Evolutionary conservation across 2,113 vertebrate genomes (phyloP), one percentile per base, ranked within the genome.

Genomic region (Meles meles): DNA sequence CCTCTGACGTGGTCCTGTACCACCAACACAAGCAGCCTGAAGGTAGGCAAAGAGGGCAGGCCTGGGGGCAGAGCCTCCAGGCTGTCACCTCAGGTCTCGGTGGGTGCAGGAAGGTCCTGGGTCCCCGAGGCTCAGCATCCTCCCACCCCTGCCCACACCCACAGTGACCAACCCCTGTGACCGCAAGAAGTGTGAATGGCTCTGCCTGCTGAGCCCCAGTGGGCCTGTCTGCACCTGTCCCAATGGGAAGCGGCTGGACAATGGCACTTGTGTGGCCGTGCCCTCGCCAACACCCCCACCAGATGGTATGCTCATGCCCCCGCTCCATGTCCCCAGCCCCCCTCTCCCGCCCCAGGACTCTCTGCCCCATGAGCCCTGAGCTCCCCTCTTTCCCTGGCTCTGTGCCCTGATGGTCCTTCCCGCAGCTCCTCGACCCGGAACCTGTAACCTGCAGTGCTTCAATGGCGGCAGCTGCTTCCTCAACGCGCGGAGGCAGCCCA

Each of bases 11-110:
- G 0, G 99, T 99, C 67, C 99, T 99, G 2, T 99, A 99, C 98
- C 99, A 99, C 98, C 99, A 99, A 96, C 99, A 99, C 98, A 99
- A 99, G 97, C 99, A 99, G 96, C 99, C 99, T 0, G 99, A 99
- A 97, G 99, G 99, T 99, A 89, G 4, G 99, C 97, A 3, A 0
- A 4, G 14, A 9, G 34, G 8, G 29, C 2, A 12, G 74, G 69
- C 37, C 76, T 1, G 2, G 13, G 47, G 76, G 14, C 7, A 2
- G 57, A 8, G 77, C 80, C 85, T 91, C 72, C 7, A 15, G 13
- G 76, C 63, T 77, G 12, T 7, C 31, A 34, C 69, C 94, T 69
- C 29, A 0, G 59, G 27, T 29, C 47, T 81, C 37, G 39, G 42
- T 0, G 37, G 52, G 57, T 0, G 25, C 42, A 63, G 42, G 61